phyloP scores from a whole-genome alignment of 1,140 invertebrate species.

The Fopius arisanus region DNA sequence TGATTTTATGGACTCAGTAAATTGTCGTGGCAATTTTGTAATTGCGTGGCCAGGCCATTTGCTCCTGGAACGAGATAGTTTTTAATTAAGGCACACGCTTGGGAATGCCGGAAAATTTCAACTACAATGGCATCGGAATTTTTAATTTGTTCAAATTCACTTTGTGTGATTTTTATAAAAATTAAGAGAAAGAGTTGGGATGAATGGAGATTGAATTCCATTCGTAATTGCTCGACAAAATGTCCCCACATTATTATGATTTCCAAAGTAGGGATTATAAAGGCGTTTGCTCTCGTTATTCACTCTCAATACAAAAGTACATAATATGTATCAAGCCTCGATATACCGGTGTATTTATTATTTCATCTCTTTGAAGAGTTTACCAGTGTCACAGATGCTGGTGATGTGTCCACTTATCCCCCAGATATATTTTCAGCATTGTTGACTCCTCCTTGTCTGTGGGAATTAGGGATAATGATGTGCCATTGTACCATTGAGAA shows the following conservation, averaged over 20 bases:
- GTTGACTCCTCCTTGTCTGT: background rate
- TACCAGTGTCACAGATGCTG: background rate
- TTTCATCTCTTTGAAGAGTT: background rate
- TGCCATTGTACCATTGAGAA: background rate
- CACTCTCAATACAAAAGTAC: background rate
- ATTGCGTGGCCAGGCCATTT: too few relatives aligned
- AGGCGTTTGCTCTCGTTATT: background rate
- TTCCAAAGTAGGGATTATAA: background rate
- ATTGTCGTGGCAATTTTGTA: too few relatives aligned
- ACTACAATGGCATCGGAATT: too few relatives aligned
- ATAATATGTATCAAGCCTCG: background rate
- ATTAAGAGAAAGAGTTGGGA: too few relatives aligned
- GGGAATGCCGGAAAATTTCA: too few relatives aligned
- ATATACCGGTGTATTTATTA: background rate
- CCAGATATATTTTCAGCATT: background rate
- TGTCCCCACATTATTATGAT: background rate
- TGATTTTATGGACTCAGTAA: too few relatives aligned
- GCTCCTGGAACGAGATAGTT: too few relatives aligned
- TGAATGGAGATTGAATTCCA: too few relatives aligned
- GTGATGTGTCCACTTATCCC: slow-evolving; percentile 1
- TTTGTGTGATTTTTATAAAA: too few relatives aligned
- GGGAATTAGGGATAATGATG: background rate
- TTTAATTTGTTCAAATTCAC: too few relatives aligned
- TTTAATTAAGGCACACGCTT: too few relatives aligned
- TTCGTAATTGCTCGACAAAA: background rate